phyloP scores from a whole-genome alignment of 64 coral and sea anemone genomes.

The Actinia equina region DNA sequence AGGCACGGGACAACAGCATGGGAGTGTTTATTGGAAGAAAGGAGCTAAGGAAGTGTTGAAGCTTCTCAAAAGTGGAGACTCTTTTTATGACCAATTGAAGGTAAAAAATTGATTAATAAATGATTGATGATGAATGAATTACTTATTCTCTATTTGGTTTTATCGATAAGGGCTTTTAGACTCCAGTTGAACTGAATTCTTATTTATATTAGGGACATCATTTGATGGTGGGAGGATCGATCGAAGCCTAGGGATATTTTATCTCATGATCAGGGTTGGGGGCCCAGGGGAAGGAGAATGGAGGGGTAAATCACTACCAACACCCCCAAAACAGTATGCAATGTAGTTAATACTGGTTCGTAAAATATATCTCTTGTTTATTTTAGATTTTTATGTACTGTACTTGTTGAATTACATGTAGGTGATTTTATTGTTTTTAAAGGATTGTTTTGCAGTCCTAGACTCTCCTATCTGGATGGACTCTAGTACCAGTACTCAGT shows the following conservation, averaged over 20 bases:
- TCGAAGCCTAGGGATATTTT: too few relatives aligned
- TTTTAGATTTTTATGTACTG: too few relatives aligned
- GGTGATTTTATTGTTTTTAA: background rate
- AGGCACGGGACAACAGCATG: conserved; percentile 97
- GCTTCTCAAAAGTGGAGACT: conserved; percentile 45
- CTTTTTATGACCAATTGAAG: conserved; percentile 78
- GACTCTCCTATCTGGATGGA: conserved; percentile 99
- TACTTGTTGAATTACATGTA: too few relatives aligned
- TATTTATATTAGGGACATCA: too few relatives aligned
- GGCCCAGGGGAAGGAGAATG: too few relatives aligned
- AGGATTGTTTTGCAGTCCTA: conserved; percentile 81
- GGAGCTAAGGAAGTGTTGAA: conserved; percentile 63
- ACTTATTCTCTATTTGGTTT: background rate
- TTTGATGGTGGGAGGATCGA: too few relatives aligned
- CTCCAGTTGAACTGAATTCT: too few relatives aligned
- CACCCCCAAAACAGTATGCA: too few relatives aligned
- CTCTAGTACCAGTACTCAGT: conserved; percentile 81
- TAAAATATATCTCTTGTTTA: too few relatives aligned
- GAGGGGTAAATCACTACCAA: too few relatives aligned
- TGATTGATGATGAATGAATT: background rate
- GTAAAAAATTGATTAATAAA: conserved; percentile 28
- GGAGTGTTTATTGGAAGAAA: conserved; percentile 92
- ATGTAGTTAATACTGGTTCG: too few relatives aligned
- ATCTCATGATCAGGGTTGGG: too few relatives aligned
- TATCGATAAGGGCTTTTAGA: background rate